A percentile compares a stretch with the other conserved stretches of the same genome.
phyloP scores from a whole-genome alignment of 2,113 vertebrate genomes.

The Prochilodus magdalenae region DNA sequence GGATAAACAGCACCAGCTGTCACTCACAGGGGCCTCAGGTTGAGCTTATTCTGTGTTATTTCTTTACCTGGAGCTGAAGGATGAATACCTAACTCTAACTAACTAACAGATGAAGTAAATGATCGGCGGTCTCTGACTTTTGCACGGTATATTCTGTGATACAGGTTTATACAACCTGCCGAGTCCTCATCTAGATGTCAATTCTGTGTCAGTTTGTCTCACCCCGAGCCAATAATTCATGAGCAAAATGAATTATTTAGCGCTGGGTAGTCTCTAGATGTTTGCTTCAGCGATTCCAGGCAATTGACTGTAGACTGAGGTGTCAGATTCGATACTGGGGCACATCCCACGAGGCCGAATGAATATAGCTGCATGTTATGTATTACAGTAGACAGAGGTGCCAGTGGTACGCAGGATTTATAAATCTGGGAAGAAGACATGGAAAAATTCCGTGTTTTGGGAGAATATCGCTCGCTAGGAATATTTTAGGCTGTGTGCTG shows the following conservation, averaged over 20 bases:
- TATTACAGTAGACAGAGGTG: constrained; percentile 18
- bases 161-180: background rate
- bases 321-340: constrained; percentile 62
- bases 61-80: no score
- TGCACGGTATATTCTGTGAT: background rate
- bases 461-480: no score
- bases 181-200: background rate
- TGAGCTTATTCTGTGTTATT: no score
- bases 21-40: no score
- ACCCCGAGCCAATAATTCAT: constrained; percentile 64
- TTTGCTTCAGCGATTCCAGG: constrained; percentile 61
- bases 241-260: constrained; percentile 71
- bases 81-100: no score
- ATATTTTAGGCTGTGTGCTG: no score
- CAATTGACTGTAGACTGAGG: constrained; percentile 61
- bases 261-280: constrained; percentile 63
- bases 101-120: no score
- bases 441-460: no score
- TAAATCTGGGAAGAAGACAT: no score
- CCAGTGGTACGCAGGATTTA: background rate
- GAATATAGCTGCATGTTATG: background rate
- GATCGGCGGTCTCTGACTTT: no score
- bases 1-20: no score
- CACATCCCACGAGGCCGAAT: background rate
- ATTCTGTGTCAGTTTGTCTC: constrained; percentile 61